Evolutionary conservation across 2,888 invertebrate genomes (phyloP), one percentile per base, ranked within the genome.

Genomic region (Slavum lentiscoides): DNA sequence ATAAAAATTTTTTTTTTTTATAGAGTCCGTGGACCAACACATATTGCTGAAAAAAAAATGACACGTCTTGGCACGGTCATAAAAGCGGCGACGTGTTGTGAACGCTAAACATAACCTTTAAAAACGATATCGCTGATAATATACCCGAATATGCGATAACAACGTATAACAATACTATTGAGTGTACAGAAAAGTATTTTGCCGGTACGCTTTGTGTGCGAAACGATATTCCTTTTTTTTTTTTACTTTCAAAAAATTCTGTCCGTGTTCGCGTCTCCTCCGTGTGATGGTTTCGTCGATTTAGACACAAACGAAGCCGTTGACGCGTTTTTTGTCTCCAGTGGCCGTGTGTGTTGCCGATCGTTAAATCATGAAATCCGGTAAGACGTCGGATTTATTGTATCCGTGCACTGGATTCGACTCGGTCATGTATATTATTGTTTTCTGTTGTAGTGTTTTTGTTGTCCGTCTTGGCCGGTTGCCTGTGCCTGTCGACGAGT

Each of bases 401-500:
- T 4, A 55, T 55, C 55, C 5, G 19, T 55, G 17, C 6, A 55
- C 5, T 55, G 3, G 7, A 55, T 55, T 0, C 8, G 7, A 19
- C 19, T 19, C 19, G 1, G 19, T 17, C 49, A 49, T n/a, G n/a
- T n/a, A n/a, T n/a, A n/a, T n/a, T n/a, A n/a, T n/a, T 30, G 4
- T 30, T 15, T 49, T 49, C 11, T 49, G 49, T 49, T 49, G 1
- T 58, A 72, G 80, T 39, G 23, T 62, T 66, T n/a, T 80, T 80
- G 39, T 58, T 80, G 13, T 62, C n/a, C 43, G 39, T 80, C 19
- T 58, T 58, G 4, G 43, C 39, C 3, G 37, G 80, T 64, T 80
- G 64, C 23, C 23, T 80, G 1, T 72, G 70, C 58, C 23, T 80
- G 19, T 64, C 80, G 6, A 23, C 72, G 3, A 55, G 80, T 66